Evolutionary conservation across 1,140 invertebrate genomes (phyloP).

Genomic region (Halotydeus destructor): DNA sequence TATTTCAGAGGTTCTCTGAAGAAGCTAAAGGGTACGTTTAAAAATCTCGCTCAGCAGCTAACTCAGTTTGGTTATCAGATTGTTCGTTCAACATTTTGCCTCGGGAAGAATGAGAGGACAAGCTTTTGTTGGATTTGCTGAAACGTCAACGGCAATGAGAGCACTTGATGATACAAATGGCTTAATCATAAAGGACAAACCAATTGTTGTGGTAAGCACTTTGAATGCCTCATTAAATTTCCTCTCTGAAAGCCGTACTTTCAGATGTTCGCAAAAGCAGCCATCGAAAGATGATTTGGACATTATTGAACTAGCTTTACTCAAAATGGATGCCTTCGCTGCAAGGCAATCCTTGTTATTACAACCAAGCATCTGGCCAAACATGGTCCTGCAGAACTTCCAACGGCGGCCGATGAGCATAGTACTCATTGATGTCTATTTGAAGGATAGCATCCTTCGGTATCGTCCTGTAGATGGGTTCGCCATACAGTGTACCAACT

Average conservation of each 20-base stretch:
- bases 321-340: no score
- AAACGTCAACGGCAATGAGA: slow-evolving; percentile 40
- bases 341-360: no score
- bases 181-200: slow-evolving; percentile 63
- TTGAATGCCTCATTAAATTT: no score
- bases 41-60: no score
- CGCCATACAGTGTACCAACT: slow-evolving; percentile 61
- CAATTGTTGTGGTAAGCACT: slow-evolving; percentile 54
- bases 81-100: slow-evolving; percentile 73
- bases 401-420: no score
- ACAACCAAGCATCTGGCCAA: no score
- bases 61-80: slow-evolving; percentile 26
- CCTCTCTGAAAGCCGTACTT: no score
- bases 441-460: slow-evolving; percentile 33
- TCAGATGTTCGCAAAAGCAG: no score
- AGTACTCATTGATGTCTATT: slow-evolving; percentile 43
- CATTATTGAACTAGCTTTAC: no score
- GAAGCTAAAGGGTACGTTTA: no score
- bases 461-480: slow-evolving; percentile 45
- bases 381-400: no score
- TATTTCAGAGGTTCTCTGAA: slow-evolving; percentile 48
- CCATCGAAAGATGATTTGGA: no score
- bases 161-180: slow-evolving; percentile 71
- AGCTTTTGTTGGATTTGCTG: slow-evolving; percentile 66
- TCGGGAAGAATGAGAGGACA: slow-evolving; percentile 90